Evolutionary conservation across 2,888 invertebrate species (phyloP), one percentile per base, ranked within the genome.

Genomic region (Melanchra persicariae): DNA sequence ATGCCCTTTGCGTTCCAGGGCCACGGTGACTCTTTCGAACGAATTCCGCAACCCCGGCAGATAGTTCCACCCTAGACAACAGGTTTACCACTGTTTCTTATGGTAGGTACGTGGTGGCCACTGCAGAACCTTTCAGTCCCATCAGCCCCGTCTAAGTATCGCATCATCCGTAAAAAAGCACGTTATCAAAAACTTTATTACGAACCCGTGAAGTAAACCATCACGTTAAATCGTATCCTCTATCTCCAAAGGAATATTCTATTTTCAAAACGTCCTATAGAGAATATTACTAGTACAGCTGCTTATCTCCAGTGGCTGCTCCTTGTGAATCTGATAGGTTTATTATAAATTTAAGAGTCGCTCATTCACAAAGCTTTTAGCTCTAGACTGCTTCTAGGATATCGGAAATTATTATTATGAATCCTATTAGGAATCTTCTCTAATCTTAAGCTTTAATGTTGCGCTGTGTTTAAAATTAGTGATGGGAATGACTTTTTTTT

Each of bases 301-400:
- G 67, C 57, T 79, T 64, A 70, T 64, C 67, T 66, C 43, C 55
- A 61, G 74, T 59, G 55, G 79, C 40, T 12, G 52, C 61, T 70
- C 37, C 63, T 70, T 54, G 80, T 79, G 79, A 75, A 79, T 79
- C 54, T 79, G 80, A 79, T 79, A 80, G 79, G 80, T 75, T 79
- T 70, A 79, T 79, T 75, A 79, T 67, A 68, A 61, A 75, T 79
- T 75, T 45, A 79, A 54, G 61, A 67, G 45, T 75, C 24, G 49
- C 45, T 70, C 61, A 64, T 61, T 15, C 66, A 24, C 66, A 70
- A 79, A 75, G 70, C 79, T 68, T 78, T 70, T 71, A 76, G 74
- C 68, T 59, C 45, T 43, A 37, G 37, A 79, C 22, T 65, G 40
- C 58, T 65, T 24, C 54, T 54, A 54, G 64, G 17, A 37, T 79